phyloP scores from a whole-genome alignment of 2,888 invertebrate species.

The Hydropsyche betteni region DNA sequence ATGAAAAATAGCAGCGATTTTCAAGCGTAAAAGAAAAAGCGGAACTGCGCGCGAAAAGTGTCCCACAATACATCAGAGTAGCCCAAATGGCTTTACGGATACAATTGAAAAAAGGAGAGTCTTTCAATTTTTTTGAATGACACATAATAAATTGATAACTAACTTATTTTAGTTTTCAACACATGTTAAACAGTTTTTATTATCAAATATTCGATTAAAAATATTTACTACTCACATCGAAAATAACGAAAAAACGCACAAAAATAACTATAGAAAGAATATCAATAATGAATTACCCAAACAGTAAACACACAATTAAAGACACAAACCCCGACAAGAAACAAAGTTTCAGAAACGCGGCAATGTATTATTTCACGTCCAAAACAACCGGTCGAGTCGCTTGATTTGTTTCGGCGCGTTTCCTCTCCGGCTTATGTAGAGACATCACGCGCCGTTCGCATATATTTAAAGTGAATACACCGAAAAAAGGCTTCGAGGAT shows the following conservation, averaged over 20 bases:
- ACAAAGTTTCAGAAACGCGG: not conserved
- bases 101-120: too few relatives aligned
- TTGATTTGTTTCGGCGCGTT: conserved; percentile 24
- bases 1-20: too few relatives aligned
- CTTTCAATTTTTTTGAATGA: not conserved
- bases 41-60: too few relatives aligned
- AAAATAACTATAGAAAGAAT: too few relatives aligned
- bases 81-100: too few relatives aligned
- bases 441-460: conserved; percentile 37
- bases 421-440: conserved; percentile 8
- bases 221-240: too few relatives aligned
- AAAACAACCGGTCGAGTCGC: conserved; percentile 14
- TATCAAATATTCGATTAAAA: too few relatives aligned
- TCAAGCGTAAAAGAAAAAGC: too few relatives aligned
- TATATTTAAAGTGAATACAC: conserved; percentile 33
- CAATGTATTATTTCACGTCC: conserved; percentile 22
- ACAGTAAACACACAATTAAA: not conserved
- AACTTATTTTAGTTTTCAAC: not conserved
- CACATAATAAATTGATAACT: not conserved
- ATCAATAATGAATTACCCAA: too few relatives aligned
- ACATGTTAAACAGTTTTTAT: too few relatives aligned
- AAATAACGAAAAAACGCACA: too few relatives aligned
- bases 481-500: not conserved
- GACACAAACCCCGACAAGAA: not conserved
- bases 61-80: too few relatives aligned